Evolutionary conservation across 2,113 vertebrate genomes (phyloP).

Genomic region (Indicator maculatus): DNA sequence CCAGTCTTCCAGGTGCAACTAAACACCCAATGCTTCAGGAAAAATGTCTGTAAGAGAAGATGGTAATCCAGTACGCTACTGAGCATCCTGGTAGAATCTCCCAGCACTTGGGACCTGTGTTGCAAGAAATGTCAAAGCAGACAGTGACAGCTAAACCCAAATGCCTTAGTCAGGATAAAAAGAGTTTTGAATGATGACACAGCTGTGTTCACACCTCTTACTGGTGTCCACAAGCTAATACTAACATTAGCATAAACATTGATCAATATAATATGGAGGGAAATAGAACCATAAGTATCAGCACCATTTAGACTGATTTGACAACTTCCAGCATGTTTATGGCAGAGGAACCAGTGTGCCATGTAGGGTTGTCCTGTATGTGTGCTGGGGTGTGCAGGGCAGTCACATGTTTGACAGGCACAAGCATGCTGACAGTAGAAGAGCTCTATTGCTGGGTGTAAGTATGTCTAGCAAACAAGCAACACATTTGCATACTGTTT

Average conservation of each 20-base stretch:
- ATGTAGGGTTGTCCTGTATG: no score
- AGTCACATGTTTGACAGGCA: not conserved
- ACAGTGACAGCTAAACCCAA: not conserved
- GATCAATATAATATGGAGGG: not conserved
- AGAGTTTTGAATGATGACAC: not conserved
- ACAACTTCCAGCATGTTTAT: not conserved
- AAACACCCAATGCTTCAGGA: not conserved
- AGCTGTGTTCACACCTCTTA: not conserved
- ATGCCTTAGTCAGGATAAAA: not conserved
- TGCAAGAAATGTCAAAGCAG: not conserved
- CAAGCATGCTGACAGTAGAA: not conserved
- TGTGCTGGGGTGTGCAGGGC: fast-evolving
- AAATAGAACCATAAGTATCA: not conserved
- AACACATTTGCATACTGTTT: not conserved
- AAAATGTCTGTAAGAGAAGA: not conserved
- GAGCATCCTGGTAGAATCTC: not conserved
- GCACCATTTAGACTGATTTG: fast-evolving
- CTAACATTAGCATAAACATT: not conserved
- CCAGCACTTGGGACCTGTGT: not conserved
- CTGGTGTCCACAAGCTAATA: not conserved
- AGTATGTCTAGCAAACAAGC: not conserved
- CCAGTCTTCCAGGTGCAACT: not conserved
- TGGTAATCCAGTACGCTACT: fast-evolving
- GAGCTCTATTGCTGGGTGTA: not conserved
- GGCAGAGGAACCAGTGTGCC: not conserved